Conservation (phyloP, 2,888 invertebrate species). For the Linnaemya tessellans region DNA sequence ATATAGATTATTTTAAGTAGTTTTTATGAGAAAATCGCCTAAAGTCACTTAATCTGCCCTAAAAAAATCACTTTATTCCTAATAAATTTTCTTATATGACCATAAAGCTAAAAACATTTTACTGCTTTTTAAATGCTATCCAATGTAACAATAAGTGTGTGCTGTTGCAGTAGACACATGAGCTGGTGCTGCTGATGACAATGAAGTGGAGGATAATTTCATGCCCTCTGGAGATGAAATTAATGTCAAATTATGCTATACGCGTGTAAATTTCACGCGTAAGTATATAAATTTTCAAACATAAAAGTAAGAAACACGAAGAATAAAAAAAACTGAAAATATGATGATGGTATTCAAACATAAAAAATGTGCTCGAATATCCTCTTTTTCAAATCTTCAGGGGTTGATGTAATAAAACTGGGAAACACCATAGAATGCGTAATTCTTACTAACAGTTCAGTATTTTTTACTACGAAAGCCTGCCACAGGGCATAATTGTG, state of each 20-base stretch:
- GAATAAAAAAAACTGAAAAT: slow-evolving; percentile 40
- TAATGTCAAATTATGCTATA: slow-evolving; percentile 81
- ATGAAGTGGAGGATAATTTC: slow-evolving; percentile 21
- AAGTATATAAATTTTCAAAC: slow-evolving; percentile 72
- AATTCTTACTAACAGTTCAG: slow-evolving; percentile 20
- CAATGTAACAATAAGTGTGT: slow-evolving; percentile 20
- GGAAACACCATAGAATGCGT: slow-evolving; percentile 42
- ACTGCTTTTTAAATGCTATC: slow-evolving; percentile 46
- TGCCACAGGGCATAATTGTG: slow-evolving; percentile 56
- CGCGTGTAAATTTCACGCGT: slow-evolving; percentile 80
- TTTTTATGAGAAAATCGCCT: not conserved
- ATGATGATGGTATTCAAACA: slow-evolving; percentile 36
- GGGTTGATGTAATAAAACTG: slow-evolving; percentile 50
- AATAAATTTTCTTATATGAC: slow-evolving; percentile 35
- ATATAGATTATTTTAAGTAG: not conserved
- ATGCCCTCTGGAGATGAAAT: slow-evolving; percentile 78
- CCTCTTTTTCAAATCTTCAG: slow-evolving; percentile 41
- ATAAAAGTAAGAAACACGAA: slow-evolving; percentile 3
- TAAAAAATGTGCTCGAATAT: slow-evolving; percentile 45
- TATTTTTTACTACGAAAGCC: not conserved
- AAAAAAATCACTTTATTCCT: slow-evolving; percentile 37
- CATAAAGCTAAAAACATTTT: slow-evolving; percentile 10
- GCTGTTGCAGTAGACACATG: slow-evolving; percentile 30
- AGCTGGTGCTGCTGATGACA: slow-evolving; percentile 18
- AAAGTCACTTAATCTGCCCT: not conserved